Base-by-base conservation (phyloP, 2,888 invertebrate species). In the Emmelina monodactyla region DNA sequence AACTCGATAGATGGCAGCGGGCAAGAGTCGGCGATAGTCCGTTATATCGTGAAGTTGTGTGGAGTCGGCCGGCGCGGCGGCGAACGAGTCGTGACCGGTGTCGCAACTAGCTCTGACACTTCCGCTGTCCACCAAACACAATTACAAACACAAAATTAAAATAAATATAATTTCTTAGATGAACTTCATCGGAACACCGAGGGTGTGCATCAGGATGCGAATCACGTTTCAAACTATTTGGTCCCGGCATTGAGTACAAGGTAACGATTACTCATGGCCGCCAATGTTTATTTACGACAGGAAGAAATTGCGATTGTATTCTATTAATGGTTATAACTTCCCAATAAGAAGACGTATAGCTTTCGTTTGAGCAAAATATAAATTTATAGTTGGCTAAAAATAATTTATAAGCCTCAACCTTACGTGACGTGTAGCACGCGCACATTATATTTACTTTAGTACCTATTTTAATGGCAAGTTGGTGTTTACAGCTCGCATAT, bases 241-340 rank as follows among this genome's bases (percentile, higher is more conserved):
- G 68, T 56, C 61, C 62, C 60, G 54, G 58, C 61, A 58, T 62
- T 70, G 69, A 70, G 65, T 71, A 73, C 69, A 70, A 72, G 69
- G 70, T 66, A 62, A 67, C 58, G 60, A 73, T 75, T 75, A 75
- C 70, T 73, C 75, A 75, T 72, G 54, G 61, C 58, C 54, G 56
- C 66, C 62, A 58, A 70, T 69, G 62, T 65, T 65, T 71, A 72
- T 76, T 71, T 73, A 75, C 61, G 73, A 72, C 78, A 76, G 76
- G 76, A 78, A 73, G 75, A 73, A 72, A 73, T 73, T 70, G 73
- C 70, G 55, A 78, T 76, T 73, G 73, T 75, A 63, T 72, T 67
- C 69, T 64, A 51, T 56, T 64, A 67, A 71, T 72, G 68, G 69
- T 64, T 69, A 69, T 71, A 73, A 73, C 70, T 67, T 70, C 67